Percentiles rank a stretch among this genome's conserved stretches.
Evolutionary conservation across 2,888 invertebrate species (phyloP).

Genomic region (Oconnorella tubifera): DNA sequence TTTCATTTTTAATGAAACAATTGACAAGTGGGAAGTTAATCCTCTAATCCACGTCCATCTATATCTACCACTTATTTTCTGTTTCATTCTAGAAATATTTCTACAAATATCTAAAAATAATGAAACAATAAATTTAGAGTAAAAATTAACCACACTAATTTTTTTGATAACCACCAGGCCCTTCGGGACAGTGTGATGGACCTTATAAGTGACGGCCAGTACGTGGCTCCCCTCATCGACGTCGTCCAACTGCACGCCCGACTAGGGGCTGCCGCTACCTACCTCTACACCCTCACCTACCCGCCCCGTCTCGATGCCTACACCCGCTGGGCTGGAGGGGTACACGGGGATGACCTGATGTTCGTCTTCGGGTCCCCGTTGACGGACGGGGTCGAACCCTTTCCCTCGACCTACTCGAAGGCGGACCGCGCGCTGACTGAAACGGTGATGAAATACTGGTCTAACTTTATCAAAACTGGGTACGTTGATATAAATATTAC

Average conservation of each 20-base stretch:
- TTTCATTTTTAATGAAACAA: too few species aligned
- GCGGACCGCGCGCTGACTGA: slow-evolving; percentile 48
- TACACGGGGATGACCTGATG: slow-evolving; percentile 50
- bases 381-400: too few species aligned
- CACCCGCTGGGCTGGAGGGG: slow-evolving; percentile 47
- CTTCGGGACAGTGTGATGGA: slow-evolving; percentile 16
- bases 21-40: too few species aligned
- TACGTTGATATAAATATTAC: too few species aligned
- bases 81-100: too few species aligned
- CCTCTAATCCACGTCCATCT: too few species aligned
- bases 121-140: too few species aligned
- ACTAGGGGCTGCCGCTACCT: slow-evolving; percentile 57
- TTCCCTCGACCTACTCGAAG: slow-evolving; percentile 34
- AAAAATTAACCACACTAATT: too few species aligned
- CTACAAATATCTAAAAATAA: too few species aligned
- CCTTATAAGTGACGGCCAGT: slow-evolving; percentile 19
- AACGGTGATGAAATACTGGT: slow-evolving; percentile 52
- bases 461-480: slow-evolving; percentile 54
- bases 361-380: slow-evolving; percentile 53
- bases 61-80: too few species aligned
- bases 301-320: slow-evolving; percentile 70
- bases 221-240: slow-evolving; percentile 25
- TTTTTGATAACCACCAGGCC: too few species aligned
- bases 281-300: slow-evolving; percentile 48
- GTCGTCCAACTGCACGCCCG: slow-evolving; percentile 2